These are phyloP conservation scores for Polypterus senegalus DNA, from an alignment of 2,113 vertebrate species.

Conservation along the genomic window DNA sequence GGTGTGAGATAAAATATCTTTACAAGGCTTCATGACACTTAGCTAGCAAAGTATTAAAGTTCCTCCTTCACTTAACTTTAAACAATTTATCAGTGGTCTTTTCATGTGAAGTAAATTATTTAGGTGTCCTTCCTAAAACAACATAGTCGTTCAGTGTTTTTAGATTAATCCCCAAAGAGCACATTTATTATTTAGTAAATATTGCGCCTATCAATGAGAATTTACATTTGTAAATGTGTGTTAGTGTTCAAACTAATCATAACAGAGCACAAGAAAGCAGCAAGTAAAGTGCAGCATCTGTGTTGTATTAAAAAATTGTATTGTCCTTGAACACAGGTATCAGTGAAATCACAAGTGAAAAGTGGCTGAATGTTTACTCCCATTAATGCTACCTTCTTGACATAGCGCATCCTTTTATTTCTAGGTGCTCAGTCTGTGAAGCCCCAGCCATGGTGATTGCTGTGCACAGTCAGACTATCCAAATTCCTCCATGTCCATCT, in stretches of 20 bases:
- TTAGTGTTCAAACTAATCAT: background rate
- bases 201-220: too few species aligned
- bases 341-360: background rate
- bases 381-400: background rate
- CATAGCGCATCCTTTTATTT: conserved; percentile 9
- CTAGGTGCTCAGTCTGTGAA: conserved; percentile 85
- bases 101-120: too few species aligned
- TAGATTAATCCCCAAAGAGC: too few species aligned
- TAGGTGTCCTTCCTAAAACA: too few species aligned
- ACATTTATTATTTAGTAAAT: too few species aligned
- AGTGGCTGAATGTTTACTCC: too few species aligned
- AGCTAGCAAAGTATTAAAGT: too few species aligned
- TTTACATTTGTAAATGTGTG: background rate
- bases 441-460: conserved; percentile 96
- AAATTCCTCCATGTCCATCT: conserved; percentile 60
- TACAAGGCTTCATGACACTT: too few species aligned
- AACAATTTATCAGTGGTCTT: too few species aligned
- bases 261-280: background rate
- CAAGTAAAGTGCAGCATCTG: background rate
- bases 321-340: background rate
- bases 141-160: too few species aligned
- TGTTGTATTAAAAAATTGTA: background rate
- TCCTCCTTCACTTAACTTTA: too few species aligned
- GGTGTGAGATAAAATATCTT: too few species aligned
- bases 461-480: conserved; percentile 76